Base-by-base conservation (phyloP, 2,888 invertebrate species). In the Rhaphigaster nebulosa region DNA sequence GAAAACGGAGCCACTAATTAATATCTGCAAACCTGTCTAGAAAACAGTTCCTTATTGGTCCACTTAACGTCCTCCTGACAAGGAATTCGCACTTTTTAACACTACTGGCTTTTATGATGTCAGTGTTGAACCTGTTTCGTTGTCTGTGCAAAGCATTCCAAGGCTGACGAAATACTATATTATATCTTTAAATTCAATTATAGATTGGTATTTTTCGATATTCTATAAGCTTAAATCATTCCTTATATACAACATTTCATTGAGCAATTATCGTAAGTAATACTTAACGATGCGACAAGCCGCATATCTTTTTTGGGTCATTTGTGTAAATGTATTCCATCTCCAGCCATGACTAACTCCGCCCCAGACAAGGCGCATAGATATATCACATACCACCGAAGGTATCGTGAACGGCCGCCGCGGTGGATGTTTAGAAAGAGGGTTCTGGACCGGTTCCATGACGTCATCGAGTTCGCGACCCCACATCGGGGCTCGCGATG, bases 381-480 rank as follows among this genome's bases (percentile, higher is more conserved):
- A 38, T 76, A 76, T 76, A 76, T 38, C 70, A 76, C 70, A 76
- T 20, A 23, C 70, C 70, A 4, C 70, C 70, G 70, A 76, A 45
- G 84, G 45, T 41, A 84, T 50, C 45, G n/a, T n/a, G 45, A 45
- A 50, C 45, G 26, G 45, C 84, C 45, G 41, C 38, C 41, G 84
- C 41, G 26, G 84, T 84, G 45, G 84, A 45, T n/a, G 84, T 45
- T 50, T 26, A 45, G 84, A 84, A 84, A 50, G 84, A 50, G 41
- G 84, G 84, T 84, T 84, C 41, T 41, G 45, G 84, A 84, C 84
- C 84, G 84, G 84, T 84, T 84, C 5, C 70, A 10, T 84, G 84
- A 84, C 84, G 84, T 45, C 84, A 84, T n/a, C n/a, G 84, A 23
- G 84, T 84, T 76, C 70, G 70, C 70, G 70, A 76, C 70, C 70